Evolutionary conservation across 2,888 invertebrate species (phyloP).

Genomic region (Cepaea hortensis): DNA sequence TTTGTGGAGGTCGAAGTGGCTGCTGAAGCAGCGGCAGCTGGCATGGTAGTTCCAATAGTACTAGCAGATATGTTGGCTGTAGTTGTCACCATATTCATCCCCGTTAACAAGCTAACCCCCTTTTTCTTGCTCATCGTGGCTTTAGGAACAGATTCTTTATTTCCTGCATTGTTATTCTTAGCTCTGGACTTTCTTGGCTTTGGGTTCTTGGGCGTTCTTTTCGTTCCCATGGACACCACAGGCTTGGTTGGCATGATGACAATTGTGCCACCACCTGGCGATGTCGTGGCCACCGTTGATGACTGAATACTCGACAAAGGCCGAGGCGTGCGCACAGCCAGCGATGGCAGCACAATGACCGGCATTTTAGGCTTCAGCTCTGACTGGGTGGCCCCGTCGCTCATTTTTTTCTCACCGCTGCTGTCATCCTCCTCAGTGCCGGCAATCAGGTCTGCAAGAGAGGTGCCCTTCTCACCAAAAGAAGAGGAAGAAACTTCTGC

Average conservation of each 20-base stretch:
- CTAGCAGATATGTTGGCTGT: slow-evolving; percentile 17
- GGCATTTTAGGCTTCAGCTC: slow-evolving; percentile 36
- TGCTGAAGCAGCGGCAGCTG: background rate
- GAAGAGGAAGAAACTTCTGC: slow-evolving; percentile 39
- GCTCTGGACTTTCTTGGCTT: slow-evolving; percentile 27
- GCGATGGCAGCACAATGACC: slow-evolving; percentile 47
- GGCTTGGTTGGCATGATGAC: slow-evolving; percentile 51
- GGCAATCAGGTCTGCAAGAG: slow-evolving; percentile 44
- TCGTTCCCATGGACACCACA: slow-evolving; percentile 50
- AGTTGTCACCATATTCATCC: slow-evolving; percentile 29
- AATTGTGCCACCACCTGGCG: slow-evolving; percentile 46
- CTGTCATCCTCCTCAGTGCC: slow-evolving; percentile 17
- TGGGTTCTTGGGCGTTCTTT: slow-evolving; percentile 41
- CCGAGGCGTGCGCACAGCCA: slow-evolving; percentile 47
- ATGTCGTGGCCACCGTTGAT: slow-evolving; percentile 41
- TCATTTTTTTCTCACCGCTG: slow-evolving; percentile 38
- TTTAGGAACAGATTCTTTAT: background rate
- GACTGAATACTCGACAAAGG: slow-evolving; percentile 33
- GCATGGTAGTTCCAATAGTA: background rate
- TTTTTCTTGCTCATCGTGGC: slow-evolving; percentile 18
- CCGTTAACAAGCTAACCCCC: slow-evolving; percentile 40
- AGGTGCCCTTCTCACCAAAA: slow-evolving; percentile 19
- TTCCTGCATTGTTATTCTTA: slow-evolving; percentile 17
- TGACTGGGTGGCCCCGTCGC: slow-evolving; percentile 43
- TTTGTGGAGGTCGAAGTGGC: background rate